Evolutionary conservation across 2,113 vertebrate species (phyloP), one percentile per base, ranked within the genome.

Genomic region (Trachemys scripta): DNA sequence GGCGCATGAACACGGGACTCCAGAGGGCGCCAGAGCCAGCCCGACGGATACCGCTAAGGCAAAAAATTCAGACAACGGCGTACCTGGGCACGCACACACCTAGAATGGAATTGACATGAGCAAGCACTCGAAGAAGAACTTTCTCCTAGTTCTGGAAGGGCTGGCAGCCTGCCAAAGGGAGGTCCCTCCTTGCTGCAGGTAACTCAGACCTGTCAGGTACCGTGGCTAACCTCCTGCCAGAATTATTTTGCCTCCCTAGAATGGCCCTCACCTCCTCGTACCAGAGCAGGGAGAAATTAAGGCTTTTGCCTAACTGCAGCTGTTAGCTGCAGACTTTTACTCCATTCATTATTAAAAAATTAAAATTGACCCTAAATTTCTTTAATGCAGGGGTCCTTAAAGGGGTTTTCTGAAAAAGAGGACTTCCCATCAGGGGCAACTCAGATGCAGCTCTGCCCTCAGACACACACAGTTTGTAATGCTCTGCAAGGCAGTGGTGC

Each of bases 331-430:
- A 97, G 92, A 85, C 87, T 92, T 92, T 94, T 51, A 47, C 47
- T 88, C 65, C 6, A 14, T 90, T 93, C 95, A 92, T 96, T 94
- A 86, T 59, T 92, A 89, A 83, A 86, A 96, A 93, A 96, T 93
- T 94, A 93, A 94, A 96, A 80, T 51, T 85, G 95, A 90, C 79
- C 84, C 96, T 83, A 95, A 95, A 75, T 92, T 90, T 91, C 91
- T 87, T 96, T 88, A 93, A 79, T 25, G 72, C 82, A 96, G 85
- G 83, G 88, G 10, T 27, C 56, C 22, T 57, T 57, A 57, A 27
- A 27, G 56, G 53, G 53, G 22, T 94, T 96, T 97, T 88, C 92
- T 91, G 59, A 14, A 62, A 62, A 69, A 35, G 35, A 69, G 8
- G 31, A 9, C 62, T 69, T 20, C 35, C 62, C 35, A 16, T n/a